Conservation (phyloP, 2,113 vertebrate species). For the Perca fluviatilis region DNA sequence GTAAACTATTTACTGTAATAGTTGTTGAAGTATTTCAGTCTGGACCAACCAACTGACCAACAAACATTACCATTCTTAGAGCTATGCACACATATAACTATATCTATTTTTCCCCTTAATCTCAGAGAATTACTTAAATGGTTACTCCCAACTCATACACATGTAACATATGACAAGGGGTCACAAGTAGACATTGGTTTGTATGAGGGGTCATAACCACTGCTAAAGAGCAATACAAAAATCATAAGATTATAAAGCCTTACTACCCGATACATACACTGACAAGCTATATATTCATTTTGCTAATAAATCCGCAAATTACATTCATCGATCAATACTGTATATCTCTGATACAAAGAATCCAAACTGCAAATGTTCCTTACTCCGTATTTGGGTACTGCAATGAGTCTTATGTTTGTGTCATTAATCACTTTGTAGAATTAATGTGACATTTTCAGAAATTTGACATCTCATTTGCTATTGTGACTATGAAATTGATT, state of each 20-base stretch:
- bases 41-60: background rate
- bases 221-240: background rate
- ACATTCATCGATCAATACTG: background rate
- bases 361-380: background rate
- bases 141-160: background rate
- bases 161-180: background rate
- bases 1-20: background rate
- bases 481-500: slow-evolving; percentile 40
- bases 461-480: slow-evolving; percentile 53
- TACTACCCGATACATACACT: background rate
- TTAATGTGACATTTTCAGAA: slow-evolving; percentile 41
- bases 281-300: background rate
- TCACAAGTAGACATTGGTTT: background rate
- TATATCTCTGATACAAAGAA: background rate
- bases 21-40: background rate
- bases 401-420: slow-evolving; percentile 26
- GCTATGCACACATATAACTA: background rate
- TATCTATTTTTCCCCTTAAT: background rate
- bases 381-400: background rate
- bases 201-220: background rate
- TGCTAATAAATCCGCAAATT: background rate
- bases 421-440: slow-evolving; percentile 43
- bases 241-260: background rate
- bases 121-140: background rate
- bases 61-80: background rate